phyloP scores from a whole-genome alignment of 2,797 vertebrate genomes.

The Ficedula albicollis region DNA sequence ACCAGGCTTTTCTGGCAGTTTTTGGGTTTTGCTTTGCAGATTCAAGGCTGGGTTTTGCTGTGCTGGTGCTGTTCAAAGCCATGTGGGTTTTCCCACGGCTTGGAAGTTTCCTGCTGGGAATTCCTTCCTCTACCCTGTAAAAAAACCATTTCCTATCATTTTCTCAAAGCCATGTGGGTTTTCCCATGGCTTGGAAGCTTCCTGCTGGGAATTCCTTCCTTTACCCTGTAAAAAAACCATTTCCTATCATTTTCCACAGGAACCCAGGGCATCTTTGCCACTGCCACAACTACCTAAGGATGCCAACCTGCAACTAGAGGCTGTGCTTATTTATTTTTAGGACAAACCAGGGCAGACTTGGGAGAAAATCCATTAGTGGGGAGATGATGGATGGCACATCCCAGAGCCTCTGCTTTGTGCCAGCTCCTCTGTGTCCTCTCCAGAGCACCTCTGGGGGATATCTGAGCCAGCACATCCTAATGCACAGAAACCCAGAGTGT shows the following conservation, averaged over 20 bases:
- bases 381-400: not conserved
- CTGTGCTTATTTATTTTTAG: rapidly evolving
- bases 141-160: not conserved
- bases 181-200: not conserved
- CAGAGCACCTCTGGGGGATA: not conserved
- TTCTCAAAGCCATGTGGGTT: rapidly evolving
- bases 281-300: not conserved
- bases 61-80: rapidly evolving
- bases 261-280: not conserved
- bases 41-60: rapidly evolving
- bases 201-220: not conserved
- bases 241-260: not conserved
- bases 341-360: rapidly evolving
- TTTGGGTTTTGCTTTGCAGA: not conserved
- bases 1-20: not conserved
- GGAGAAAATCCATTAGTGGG: rapidly evolving
- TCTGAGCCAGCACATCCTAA: not conserved
- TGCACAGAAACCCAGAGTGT: not conserved
- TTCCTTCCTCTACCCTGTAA: not conserved
- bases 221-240: not conserved
- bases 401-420: not conserved
- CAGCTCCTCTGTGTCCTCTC: not conserved
- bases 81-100: rapidly evolving
- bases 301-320: not conserved
- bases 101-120: not conserved